Conservation (phyloP, 2,113 vertebrate species). For the Tiliqua scincoides region DNA sequence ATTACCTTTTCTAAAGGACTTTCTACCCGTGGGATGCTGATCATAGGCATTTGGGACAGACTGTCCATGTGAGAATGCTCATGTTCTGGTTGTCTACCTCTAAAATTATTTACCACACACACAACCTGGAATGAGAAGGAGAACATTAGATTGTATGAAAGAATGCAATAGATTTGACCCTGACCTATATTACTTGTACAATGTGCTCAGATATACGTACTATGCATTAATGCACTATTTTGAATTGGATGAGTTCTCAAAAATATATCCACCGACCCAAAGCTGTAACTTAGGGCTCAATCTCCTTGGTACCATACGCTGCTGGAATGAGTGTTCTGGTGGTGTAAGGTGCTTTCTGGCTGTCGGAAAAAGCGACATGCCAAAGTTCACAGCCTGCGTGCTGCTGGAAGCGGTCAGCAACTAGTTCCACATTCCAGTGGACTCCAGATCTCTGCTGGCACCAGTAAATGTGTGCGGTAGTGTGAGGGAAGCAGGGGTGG, state of each 20-base stretch:
- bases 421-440: no score
- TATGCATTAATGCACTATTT: not conserved
- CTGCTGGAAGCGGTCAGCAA: no score
- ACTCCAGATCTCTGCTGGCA: no score
- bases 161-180: constrained; percentile 28
- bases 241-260: not conserved
- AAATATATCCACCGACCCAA: not conserved
- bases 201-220: not conserved
- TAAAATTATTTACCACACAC: constrained; percentile 98
- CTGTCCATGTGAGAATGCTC: constrained; percentile 80
- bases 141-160: constrained; percentile 51
- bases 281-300: not conserved
- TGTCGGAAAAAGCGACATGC: no score
- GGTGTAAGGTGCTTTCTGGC: no score
- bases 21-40: constrained; percentile 89
- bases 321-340: no score
- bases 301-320: no score
- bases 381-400: no score
- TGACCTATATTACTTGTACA: not conserved
- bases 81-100: constrained; percentile 88
- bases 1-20: constrained; percentile 96
- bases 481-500: no score
- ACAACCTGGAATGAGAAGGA: constrained; percentile 85
- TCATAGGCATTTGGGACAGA: constrained; percentile 77
- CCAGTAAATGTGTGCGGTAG: no score